These are phyloP conservation scores for Hyles euphorbiae DNA, from an alignment of 1,140 invertebrate genomes.

Conservation along the genomic window DNA sequence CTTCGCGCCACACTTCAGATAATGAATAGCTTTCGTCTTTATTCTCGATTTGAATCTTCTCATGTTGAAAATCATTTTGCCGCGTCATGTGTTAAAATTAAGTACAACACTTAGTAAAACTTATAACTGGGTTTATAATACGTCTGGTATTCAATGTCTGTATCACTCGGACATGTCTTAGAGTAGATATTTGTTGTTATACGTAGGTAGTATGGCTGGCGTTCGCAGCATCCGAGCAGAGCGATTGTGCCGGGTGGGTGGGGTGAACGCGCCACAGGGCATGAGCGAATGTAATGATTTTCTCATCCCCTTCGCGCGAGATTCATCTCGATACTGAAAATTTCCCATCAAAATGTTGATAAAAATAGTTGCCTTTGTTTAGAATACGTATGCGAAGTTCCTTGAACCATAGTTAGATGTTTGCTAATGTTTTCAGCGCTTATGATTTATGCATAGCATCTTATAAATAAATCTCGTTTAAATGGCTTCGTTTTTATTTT, in stretches of 20 bases:
- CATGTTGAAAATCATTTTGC: constrained; percentile 47
- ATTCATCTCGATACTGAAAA: constrained; percentile 10
- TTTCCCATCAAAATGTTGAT: not conserved
- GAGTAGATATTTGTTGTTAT: constrained; percentile 16
- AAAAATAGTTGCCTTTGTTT: constrained; percentile 1
- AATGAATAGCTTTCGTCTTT: constrained; percentile 51
- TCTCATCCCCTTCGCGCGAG: constrained; percentile 28
- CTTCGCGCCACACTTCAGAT: constrained; percentile 65
- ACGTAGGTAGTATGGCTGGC: constrained; percentile 15
- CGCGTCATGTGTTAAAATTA: constrained; percentile 40
- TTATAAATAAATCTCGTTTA: no score
- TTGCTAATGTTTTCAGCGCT: no score
- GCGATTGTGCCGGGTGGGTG: not conserved
- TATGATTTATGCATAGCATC: no score
- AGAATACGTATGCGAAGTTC: no score
- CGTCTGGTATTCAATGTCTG: not conserved
- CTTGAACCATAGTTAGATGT: no score
- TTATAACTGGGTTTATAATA: not conserved
- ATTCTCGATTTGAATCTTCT: constrained; percentile 49
- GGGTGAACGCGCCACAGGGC: constrained; percentile 39
- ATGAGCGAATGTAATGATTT: constrained; percentile 71
- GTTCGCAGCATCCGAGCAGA: constrained; percentile 47
- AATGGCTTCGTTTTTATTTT: no score
- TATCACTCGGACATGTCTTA: constrained; percentile 31
- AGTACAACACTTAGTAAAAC: not conserved